Evolutionary conservation across 2,888 invertebrate species (phyloP), one percentile per base, ranked within the genome.

Genomic region (Lasioglossum calceatum): DNA sequence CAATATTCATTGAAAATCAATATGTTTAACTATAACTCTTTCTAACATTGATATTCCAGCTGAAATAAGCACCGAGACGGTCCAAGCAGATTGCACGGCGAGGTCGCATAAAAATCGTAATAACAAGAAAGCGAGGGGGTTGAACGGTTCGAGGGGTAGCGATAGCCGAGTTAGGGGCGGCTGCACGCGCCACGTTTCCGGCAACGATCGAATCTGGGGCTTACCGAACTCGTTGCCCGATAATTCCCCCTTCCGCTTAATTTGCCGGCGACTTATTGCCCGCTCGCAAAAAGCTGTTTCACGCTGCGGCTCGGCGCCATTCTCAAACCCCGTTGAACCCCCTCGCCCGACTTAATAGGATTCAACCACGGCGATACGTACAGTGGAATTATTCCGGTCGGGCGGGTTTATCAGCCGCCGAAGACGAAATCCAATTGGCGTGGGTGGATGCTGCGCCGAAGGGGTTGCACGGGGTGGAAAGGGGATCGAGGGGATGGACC

Each of bases 211-310:
- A 87, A 87, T 87, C 81, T 84, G 47, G 73, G 77, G 87, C 87
- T 87, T 84, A 87, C 87, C 87, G 42, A 77, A 81, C 81, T 81
- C 87, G 84, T 87, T 84, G 75, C 84, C 77, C 87, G 87, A 87
- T 87, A 87, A 87, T 87, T 87, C 87, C 75, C 76, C 77, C 81
- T 87, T 87, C 87, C 87, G 87, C 87, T 87, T 87, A 87, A 87
- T 87, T 87, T 87, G 77, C 84, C 79, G 67, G 50, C 87, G 87
- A 87, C 87, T 87, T 87, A 87, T 87, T 87, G 84, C 87, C 70
- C 79, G 47, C 67, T 75, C 61, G 80, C 87, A 84, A 87, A 87
- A 87, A 87, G 77, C 87, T 87, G 87, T 84, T 84, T 84, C 81
- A 39, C 58, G 27, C 27, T 27, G 71, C 81, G 19, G 27, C 32